These are phyloP conservation scores for Penaeus indicus DNA, from an alignment of 1,140 invertebrate species.

Conservation along the genomic window DNA sequence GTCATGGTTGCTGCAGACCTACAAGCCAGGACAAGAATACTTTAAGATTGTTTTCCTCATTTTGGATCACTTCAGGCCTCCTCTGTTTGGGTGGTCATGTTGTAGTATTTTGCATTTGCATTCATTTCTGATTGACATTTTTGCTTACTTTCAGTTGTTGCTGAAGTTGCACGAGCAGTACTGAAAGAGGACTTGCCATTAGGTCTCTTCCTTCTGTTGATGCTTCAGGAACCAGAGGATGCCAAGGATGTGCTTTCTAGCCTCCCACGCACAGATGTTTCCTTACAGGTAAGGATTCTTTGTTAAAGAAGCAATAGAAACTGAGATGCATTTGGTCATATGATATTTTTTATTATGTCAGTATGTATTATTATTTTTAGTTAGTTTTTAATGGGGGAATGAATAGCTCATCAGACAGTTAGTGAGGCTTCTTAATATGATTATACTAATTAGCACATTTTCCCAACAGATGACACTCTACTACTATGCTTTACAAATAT, in stretches of 20 bases:
- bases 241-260: slow-evolving; percentile 40
- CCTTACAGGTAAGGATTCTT: slow-evolving; percentile 48
- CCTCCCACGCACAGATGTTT: slow-evolving; percentile 59
- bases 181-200: slow-evolving; percentile 53
- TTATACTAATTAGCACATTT: not conserved
- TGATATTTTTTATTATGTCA: not conserved
- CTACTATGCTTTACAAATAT: slow-evolving; percentile 65
- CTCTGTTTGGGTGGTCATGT: not conserved
- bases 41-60: no score
- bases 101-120: not conserved
- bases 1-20: no score
- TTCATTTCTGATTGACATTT: not conserved
- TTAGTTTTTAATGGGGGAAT: not conserved
- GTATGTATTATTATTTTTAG: not conserved
- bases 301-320: not conserved
- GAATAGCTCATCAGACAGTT: no score
- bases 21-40: no score
- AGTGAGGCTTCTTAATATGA: no score
- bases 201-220: slow-evolving; percentile 44
- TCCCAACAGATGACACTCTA: slow-evolving; percentile 61
- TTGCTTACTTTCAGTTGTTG: slow-evolving; percentile 41
- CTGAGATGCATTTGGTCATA: not conserved
- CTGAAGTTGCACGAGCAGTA: slow-evolving; percentile 48
- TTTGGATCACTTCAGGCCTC: no score
- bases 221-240: slow-evolving; percentile 40